phyloP scores from a whole-genome alignment of 2,797 vertebrate genomes.

The Corythornis leucogaster region DNA sequence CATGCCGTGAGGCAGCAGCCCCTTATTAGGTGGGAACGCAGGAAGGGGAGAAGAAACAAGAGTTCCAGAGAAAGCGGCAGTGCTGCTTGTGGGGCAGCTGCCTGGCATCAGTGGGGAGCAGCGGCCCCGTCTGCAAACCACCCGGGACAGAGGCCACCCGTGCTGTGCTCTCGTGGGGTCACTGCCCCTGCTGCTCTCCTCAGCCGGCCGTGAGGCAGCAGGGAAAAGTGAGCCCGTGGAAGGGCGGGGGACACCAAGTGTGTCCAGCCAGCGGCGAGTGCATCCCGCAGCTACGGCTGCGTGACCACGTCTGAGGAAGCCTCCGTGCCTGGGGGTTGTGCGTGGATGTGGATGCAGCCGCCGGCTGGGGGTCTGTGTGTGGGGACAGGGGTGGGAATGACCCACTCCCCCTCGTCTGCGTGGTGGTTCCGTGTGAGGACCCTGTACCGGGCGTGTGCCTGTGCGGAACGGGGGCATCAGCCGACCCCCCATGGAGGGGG shows the following conservation, averaged over 20 bases:
- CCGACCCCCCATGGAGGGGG: not conserved
- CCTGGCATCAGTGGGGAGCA: fast-evolving
- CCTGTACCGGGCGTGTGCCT: fast-evolving
- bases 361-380: fast-evolving
- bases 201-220: fast-evolving
- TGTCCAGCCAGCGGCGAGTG: fast-evolving
- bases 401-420: fast-evolving
- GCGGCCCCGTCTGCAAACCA: fast-evolving
- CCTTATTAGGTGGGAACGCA: fast-evolving
- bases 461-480: fast-evolving
- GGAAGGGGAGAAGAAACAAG: not conserved
- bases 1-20: not conserved
- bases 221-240: not conserved
- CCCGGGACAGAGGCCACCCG: fast-evolving
- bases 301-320: not conserved
- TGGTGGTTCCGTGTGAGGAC: fast-evolving
- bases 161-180: not conserved
- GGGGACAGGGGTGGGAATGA: not conserved
- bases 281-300: not conserved
- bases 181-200: fast-evolving
- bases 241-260: not conserved
- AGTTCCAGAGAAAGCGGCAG: not conserved
- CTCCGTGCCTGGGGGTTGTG: fast-evolving
- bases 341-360: not conserved
- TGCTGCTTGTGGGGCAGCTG: fast-evolving